Base-by-base conservation (phyloP, 2,797 vertebrate genomes). In the Channa striata region DNA sequence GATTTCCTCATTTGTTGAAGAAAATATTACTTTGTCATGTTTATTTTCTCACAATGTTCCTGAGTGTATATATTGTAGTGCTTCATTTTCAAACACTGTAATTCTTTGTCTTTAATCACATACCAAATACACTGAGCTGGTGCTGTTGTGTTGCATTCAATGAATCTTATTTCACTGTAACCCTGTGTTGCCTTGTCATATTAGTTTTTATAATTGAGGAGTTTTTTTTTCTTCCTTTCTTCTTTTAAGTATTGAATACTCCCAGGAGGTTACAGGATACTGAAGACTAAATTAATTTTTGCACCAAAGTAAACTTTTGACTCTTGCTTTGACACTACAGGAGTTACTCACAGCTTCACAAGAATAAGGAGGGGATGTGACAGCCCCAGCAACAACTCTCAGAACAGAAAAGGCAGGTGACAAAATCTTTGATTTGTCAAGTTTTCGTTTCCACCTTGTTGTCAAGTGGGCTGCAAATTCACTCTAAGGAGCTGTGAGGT, bases 1-100 rank as follows among this genome's bases (percentile, higher is more conserved):
- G 36, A 74, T 83, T 68, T 68, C 43, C 66, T 69, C 54, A 67
- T 61, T 58, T 62, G 40, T 54, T 20, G 16, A 72, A 25, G 13
- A 42, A 67, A 75, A 59, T 30, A 57, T 54, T 11, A 58, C 74
- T 58, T 74, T 68, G 67, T 68, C 36, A 44, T 17, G 60, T 77
- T 62, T 66, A 8, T 40, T 49, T 17, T 48, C 37, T 66, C 33
- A 14, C 48, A n/a, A 5, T 69, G 59, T 59, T 68, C 68, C 56
- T 78, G 20, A 75, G 54, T 46, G 20, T 34, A 23, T 37, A 25
- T 60, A 56, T 68, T 58, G 57, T 72, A 49, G 52, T 43, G 43
- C 78, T 83, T 82, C 54, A 63, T 81, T 77, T 68, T 52, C 64
- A 23, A 44, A 63, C 30, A 17, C 44, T 77, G 65, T 68, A 16